Percentiles rank a stretch among this genome's conserved stretches.
Evolutionary conservation across 2,888 invertebrate genomes (phyloP).

Genomic region (Clusia tigrina): DNA sequence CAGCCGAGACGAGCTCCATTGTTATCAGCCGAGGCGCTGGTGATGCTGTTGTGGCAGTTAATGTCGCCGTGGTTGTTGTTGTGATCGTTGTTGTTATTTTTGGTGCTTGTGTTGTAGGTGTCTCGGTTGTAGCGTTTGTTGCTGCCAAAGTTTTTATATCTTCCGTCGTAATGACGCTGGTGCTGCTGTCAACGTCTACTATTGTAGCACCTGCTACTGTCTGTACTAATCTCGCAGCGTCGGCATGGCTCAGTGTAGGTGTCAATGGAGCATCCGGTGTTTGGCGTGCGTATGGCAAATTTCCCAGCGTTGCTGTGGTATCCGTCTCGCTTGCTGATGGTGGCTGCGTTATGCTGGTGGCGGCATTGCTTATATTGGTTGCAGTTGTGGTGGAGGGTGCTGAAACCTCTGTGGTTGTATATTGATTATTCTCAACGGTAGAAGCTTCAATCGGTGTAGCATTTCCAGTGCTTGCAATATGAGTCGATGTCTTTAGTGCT

Average conservation of each 20-base stretch:
- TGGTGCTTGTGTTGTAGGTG: constrained; percentile 6
- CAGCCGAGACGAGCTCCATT: constrained; percentile 22
- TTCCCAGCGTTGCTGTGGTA: background rate
- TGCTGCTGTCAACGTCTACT: background rate
- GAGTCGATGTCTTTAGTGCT: background rate
- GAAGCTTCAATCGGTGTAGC: background rate
- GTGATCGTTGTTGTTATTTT: background rate
- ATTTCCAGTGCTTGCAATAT: too few relatives aligned
- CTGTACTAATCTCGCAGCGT: background rate
- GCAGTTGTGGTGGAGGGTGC: background rate
- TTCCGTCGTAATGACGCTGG: background rate
- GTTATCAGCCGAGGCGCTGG: constrained; percentile 20
- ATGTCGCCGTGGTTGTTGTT: background rate
- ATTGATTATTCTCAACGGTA: background rate
- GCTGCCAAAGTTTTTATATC: constrained; percentile 1
- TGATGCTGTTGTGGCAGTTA: background rate
- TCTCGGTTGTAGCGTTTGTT: constrained; percentile 3
- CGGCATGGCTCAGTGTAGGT: constrained; percentile 19
- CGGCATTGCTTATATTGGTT: background rate
- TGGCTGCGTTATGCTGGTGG: background rate
- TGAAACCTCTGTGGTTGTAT: background rate
- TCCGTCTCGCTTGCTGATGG: background rate
- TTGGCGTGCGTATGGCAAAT: constrained; percentile 11
- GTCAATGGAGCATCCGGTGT: constrained; percentile 14
- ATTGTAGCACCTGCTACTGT: background rate